Conservation (phyloP, 2,888 invertebrate genomes). For the Axea sp. region DNA sequence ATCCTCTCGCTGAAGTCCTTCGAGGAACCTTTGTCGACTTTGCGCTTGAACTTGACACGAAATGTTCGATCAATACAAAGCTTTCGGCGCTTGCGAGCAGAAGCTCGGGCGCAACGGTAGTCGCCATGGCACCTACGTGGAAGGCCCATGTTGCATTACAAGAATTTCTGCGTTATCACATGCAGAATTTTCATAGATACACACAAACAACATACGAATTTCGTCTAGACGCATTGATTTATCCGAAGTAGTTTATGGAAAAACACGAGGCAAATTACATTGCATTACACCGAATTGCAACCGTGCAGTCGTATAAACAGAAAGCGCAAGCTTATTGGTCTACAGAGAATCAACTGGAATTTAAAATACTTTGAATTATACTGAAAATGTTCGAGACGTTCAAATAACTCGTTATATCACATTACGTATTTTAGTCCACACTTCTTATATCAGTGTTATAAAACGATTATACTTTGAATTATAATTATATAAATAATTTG, state of each 20-base stretch:
- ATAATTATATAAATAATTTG: no score
- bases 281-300: no score
- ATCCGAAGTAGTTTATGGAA: constrained; percentile 1
- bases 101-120: constrained; percentile 60
- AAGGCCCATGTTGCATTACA: constrained; percentile 25
- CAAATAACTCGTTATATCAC: no score
- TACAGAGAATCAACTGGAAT: no score
- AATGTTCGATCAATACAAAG: constrained; percentile 77
- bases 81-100: constrained; percentile 73
- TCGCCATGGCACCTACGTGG: constrained; percentile 44
- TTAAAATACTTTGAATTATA: no score
- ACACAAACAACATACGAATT: constrained; percentile 36
- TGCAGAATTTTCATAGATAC: constrained; percentile 65
- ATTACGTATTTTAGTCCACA: no score
- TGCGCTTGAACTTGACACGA: constrained; percentile 77
- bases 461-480: no score
- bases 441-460: no score
- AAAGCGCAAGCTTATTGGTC: no score
- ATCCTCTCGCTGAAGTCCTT: constrained; percentile 18
- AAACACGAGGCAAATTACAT: no score
- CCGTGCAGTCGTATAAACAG: no score
- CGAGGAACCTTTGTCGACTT: constrained; percentile 64
- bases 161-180: constrained; percentile 47
- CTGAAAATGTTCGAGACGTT: no score
- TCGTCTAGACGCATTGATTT: constrained; percentile 68